Evolutionary conservation across 2,797 vertebrate species (phyloP).

Genomic region (Gouania willdenowi): DNA sequence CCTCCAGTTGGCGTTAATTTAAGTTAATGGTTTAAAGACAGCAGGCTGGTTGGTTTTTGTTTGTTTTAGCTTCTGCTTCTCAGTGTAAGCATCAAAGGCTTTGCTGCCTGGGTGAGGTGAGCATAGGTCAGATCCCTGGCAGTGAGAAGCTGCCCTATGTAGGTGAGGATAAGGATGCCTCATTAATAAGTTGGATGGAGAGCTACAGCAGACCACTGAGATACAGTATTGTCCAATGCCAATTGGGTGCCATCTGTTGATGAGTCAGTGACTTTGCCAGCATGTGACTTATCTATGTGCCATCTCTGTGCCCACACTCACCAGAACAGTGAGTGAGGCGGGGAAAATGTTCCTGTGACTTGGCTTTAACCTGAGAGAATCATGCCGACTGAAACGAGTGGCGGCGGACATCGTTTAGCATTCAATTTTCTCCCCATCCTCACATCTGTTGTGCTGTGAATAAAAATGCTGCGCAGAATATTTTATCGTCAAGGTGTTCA

Average conservation of each 20-base stretch:
- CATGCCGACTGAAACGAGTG: constrained; percentile 6
- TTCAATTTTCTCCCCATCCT: constrained; percentile 32
- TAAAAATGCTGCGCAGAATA: constrained; percentile 62
- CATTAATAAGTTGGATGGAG: constrained; percentile 55
- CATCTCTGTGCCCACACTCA: constrained; percentile 63
- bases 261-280: constrained; percentile 55
- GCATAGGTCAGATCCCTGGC: constrained; percentile 9
- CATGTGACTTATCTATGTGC: constrained; percentile 66
- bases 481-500: constrained; percentile 60
- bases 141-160: constrained; percentile 58
- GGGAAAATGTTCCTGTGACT: constrained; percentile 59
- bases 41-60: constrained; percentile 51
- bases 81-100: constrained; percentile 36
- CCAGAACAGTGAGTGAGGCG: constrained; percentile 20
- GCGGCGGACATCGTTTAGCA: constrained; percentile 25
- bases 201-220: constrained; percentile 21
- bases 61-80: constrained; percentile 40
- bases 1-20: constrained; percentile 38
- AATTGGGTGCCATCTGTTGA: constrained; percentile 64
- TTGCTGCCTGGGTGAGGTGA: constrained; percentile 23
- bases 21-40: constrained; percentile 31
- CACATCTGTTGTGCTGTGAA: constrained; percentile 57
- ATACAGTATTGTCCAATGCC: constrained; percentile 50
- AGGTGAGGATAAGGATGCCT: constrained; percentile 43
- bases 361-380: constrained; percentile 50